Evolutionary conservation across 2,797 vertebrate genomes (phyloP), one percentile per base, ranked within the genome.

Genomic region (Melopsittacus undulatus): DNA sequence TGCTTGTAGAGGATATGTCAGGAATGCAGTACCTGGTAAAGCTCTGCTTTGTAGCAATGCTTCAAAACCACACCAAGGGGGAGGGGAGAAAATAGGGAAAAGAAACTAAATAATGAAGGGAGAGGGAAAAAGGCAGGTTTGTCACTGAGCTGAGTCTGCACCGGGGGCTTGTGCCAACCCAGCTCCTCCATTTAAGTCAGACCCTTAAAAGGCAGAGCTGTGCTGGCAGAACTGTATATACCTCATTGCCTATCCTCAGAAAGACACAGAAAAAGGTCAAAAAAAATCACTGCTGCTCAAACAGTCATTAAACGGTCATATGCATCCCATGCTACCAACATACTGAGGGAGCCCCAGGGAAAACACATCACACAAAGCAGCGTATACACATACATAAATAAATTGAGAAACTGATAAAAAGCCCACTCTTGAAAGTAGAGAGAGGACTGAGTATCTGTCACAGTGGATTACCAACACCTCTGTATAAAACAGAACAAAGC

Each of bases 171-270:
- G 62, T 89, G 94, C 94, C 93, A 96, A 78, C 52, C 76, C 92
- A 87, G 81, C 52, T 92, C 89, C 87, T 94, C 62, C 92, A 92
- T 87, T 91, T 83, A 93, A 95, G 49, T 92, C 82, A 96, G 69
- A 91, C 82, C 82, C 93, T 94, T 96, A 95, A 96, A 95, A 92
- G 92, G 91, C 89, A 93, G 93, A 96, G 89, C 89, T 87, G 82
- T 81, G 87, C 92, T 92, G 73, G 87, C 75, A 94, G 66, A 87
- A 90, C 66, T 49, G 72, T 78, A 63, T 72, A 68, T 42, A 85
- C 49, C 68, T 91, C 94, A 89, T 80, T 84, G 78, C 61, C 80
- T 26, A 89, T 83, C 93, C 89, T 95, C 92, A 68, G 15, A 29
- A 87, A 94, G 90, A 90, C 61, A 73, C 56, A 79, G 24, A 45